Conservation (phyloP, 2,113 vertebrate species). For the Sardina pilchardus region DNA sequence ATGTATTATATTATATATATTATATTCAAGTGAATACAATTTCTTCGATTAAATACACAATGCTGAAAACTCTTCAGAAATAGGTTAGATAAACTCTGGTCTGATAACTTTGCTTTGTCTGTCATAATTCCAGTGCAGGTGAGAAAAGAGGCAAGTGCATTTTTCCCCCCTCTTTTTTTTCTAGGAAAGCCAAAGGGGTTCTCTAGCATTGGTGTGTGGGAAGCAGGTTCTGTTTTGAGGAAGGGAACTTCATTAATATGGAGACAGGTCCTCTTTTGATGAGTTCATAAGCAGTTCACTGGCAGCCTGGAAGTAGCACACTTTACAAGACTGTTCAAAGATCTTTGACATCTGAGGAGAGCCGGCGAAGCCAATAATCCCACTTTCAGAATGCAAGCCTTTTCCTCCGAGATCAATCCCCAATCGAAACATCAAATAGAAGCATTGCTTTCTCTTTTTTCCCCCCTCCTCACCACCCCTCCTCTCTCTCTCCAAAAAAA, state of each 20-base stretch:
- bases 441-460: constrained; percentile 80
- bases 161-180: constrained; percentile 63
- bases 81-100: not conserved
- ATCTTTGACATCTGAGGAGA: constrained; percentile 99
- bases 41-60: too few relatives aligned
- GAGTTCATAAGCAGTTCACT: constrained; percentile 95
- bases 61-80: not conserved
- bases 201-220: constrained; percentile 72
- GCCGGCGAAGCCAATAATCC: constrained; percentile 99
- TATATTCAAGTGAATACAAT: too few relatives aligned
- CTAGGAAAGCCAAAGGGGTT: constrained; percentile 68
- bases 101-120: not conserved
- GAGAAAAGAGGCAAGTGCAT: not conserved
- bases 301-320: constrained; percentile 87
- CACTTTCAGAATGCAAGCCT: constrained; percentile 94
- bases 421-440: constrained; percentile 99
- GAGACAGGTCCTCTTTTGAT: constrained; percentile 85
- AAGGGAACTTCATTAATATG: constrained; percentile 82
- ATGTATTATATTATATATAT: too few relatives aligned
- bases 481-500: constrained; percentile 64
- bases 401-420: constrained; percentile 95
- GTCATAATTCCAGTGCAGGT: not conserved
- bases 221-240: constrained; percentile 67
- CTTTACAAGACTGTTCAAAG: constrained; percentile 99
- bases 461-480: constrained; percentile 38